Evolutionary conservation across 2,888 invertebrate genomes (phyloP).

Genomic region (Pterobdella sp.): DNA sequence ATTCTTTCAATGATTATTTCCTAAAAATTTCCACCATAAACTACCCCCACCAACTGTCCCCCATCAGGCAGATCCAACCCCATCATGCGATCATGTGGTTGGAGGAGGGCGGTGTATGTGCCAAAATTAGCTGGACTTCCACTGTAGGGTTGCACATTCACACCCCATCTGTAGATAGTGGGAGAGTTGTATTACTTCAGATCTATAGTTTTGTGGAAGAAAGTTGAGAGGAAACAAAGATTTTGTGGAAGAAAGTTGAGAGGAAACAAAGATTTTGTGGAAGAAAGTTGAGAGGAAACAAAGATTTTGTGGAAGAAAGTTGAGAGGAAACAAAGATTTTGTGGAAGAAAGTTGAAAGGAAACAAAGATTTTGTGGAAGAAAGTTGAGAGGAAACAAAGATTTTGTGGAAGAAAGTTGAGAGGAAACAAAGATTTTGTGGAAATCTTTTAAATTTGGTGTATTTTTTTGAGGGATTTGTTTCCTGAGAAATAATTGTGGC

Average conservation of each 20-base stretch:
- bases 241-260: background rate
- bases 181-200: no score
- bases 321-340: background rate
- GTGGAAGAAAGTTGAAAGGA: background rate
- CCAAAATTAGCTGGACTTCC: slow-evolving; percentile 94
- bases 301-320: background rate
- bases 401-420: background rate
- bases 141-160: slow-evolving; percentile 93
- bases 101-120: slow-evolving; percentile 74
- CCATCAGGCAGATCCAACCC: slow-evolving; percentile 90
- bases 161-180: slow-evolving; percentile 77
- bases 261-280: background rate
- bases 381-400: background rate
- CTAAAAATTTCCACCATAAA: no score
- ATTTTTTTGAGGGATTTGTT: background rate
- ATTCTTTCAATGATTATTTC: no score
- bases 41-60: slow-evolving; percentile 60
- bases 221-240: background rate
- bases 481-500: background rate
- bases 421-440: background rate
- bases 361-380: background rate
- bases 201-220: no score
- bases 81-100: slow-evolving; percentile 93
- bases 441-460: background rate
- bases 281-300: background rate